phyloP scores from a whole-genome alignment of 1,140 invertebrate species.

The Anoplolepis gracilipes region DNA sequence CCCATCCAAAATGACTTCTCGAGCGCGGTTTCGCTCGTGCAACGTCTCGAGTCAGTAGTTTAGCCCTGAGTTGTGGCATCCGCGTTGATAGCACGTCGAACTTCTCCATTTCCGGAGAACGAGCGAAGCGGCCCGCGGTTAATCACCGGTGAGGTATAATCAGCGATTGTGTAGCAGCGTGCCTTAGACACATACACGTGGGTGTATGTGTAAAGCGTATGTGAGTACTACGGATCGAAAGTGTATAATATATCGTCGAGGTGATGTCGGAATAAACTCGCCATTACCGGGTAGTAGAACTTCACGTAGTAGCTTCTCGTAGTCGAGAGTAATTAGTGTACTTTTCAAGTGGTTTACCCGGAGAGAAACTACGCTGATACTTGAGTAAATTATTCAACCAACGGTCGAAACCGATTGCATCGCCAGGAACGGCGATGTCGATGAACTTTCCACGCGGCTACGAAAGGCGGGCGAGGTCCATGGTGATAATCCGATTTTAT shows the following conservation, averaged over 20 bases:
- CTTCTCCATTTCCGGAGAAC: constrained; percentile 39
- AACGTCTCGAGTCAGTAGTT: constrained; percentile 6
- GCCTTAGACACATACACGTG: too few relatives aligned
- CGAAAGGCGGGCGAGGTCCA: constrained; percentile 10
- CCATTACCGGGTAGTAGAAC: constrained; percentile 33
- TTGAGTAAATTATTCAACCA: constrained; percentile 23
- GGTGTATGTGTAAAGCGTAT: too few relatives aligned
- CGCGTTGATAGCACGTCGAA: constrained; percentile 30
- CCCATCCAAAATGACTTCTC: neutral
- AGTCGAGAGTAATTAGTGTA: constrained; percentile 26
- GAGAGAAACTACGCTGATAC: neutral
- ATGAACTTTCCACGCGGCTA: constrained; percentile 16
- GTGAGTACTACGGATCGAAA: constrained; percentile 20
- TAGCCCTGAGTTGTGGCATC: neutral
- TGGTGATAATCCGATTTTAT: constrained; percentile 53
- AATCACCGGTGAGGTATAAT: constrained; percentile 68
- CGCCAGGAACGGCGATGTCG: neutral
- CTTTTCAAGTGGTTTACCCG: constrained; percentile 21
- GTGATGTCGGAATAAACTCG: constrained; percentile 39
- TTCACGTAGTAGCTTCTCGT: neutral
- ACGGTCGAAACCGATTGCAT: constrained; percentile 17
- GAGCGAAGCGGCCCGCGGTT: constrained; percentile 47
- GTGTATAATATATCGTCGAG: constrained; percentile 31
- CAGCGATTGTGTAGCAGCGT: constrained; percentile 20
- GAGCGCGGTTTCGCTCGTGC: neutral